phyloP scores from a whole-genome alignment of 2,888 invertebrate genomes.

The Tetanocera ferruginea region DNA sequence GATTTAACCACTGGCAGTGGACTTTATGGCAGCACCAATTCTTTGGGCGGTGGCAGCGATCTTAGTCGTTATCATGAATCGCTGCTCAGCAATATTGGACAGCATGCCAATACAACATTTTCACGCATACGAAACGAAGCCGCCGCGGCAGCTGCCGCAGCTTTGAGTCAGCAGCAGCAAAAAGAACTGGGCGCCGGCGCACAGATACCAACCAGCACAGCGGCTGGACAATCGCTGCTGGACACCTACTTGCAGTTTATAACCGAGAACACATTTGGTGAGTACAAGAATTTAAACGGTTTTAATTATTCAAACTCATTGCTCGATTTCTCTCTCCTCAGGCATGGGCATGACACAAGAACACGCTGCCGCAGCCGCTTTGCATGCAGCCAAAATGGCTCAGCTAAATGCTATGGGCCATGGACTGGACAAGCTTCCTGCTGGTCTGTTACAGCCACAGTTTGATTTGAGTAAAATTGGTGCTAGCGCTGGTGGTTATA shows the following conservation, averaged over 20 bases:
- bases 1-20: conserved; percentile 78
- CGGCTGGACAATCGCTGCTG: conserved; percentile 82
- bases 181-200: conserved; percentile 76
- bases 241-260: conserved; percentile 92
- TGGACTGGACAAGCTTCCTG: conserved; percentile 73
- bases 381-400: conserved; percentile 84
- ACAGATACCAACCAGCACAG: conserved; percentile 76
- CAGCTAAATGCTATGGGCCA: conserved; percentile 80
- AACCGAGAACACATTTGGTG: conserved; percentile 83
- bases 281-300: conserved; percentile 53
- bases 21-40: conserved; percentile 48
- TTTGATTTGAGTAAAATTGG: conserved; percentile 68
- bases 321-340: conserved; percentile 40
- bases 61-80: conserved; percentile 67
- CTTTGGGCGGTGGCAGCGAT: conserved; percentile 53
- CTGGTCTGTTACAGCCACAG: conserved; percentile 66
- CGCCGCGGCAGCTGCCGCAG: conserved; percentile 62
- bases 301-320: background rate
- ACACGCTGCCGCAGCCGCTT: conserved; percentile 80
- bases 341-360: conserved; percentile 76
- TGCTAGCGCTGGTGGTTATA: conserved; percentile 44
- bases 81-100: conserved; percentile 68
- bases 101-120: conserved; percentile 75
- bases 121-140: conserved; percentile 76
- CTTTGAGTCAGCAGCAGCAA: conserved; percentile 57